Percentiles rank a stretch among this genome's conserved stretches.
These are phyloP conservation scores for Polypedilum vanderplanki DNA, from an alignment of 1,140 invertebrate genomes.

Conservation along the genomic window DNA sequence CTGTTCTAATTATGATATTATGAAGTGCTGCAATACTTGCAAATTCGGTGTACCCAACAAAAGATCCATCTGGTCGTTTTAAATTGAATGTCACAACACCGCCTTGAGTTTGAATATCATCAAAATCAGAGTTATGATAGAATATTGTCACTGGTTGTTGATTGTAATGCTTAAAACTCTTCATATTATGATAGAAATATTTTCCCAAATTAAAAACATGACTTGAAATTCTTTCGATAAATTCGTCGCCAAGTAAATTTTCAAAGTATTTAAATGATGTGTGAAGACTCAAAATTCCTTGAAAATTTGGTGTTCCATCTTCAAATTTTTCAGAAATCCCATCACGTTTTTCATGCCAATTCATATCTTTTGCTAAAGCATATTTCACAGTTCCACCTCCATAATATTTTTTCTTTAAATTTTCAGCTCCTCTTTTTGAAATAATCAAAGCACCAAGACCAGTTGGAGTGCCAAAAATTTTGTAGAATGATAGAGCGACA, in stretches of 20 bases:
- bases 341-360: constrained; percentile 61
- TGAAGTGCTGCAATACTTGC: constrained; percentile 81
- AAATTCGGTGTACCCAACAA: constrained; percentile 85
- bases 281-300: constrained; percentile 73
- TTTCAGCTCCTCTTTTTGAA: constrained; percentile 54
- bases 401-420: constrained; percentile 72
- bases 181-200: constrained; percentile 61
- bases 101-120: constrained; percentile 61
- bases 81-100: constrained; percentile 87
- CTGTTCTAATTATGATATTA: constrained; percentile 80
- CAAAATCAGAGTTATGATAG: constrained; percentile 66
- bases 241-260: constrained; percentile 32
- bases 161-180: constrained; percentile 64
- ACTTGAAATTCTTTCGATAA: constrained; percentile 48
- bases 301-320: constrained; percentile 85
- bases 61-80: constrained; percentile 63
- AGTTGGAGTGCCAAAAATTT: constrained; percentile 96
- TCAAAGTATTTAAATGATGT: constrained; percentile 73
- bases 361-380: constrained; percentile 58
- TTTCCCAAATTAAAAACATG: constrained; percentile 72
- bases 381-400: constrained; percentile 88
- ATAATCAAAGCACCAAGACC: constrained; percentile 85
- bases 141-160: constrained; percentile 59
- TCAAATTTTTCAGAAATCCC: constrained; percentile 75
- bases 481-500: constrained; percentile 90